These are phyloP conservation scores for Bombylius major DNA, from an alignment of 2,888 invertebrate genomes.

Conservation along the genomic window DNA sequence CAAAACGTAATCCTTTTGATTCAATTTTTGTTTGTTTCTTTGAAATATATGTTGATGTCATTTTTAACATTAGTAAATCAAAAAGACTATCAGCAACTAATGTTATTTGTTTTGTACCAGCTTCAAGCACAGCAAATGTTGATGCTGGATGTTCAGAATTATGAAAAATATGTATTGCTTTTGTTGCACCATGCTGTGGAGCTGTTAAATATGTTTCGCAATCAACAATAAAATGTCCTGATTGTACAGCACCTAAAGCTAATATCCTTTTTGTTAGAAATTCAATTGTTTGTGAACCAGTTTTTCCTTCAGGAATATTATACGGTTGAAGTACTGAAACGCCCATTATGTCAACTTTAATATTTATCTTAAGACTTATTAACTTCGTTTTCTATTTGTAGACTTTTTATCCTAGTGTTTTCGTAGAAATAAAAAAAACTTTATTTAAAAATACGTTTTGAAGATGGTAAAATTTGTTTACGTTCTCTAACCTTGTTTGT, in stretches of 20 bases:
- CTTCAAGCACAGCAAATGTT: constrained; percentile 82
- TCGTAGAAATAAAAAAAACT: too few relatives aligned
- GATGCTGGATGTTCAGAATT: constrained; percentile 93
- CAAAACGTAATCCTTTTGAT: constrained; percentile 76
- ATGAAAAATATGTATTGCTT: constrained; percentile 84
- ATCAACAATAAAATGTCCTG: constrained; percentile 85
- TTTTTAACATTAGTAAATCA: constrained; percentile 80
- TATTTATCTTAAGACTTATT: too few relatives aligned
- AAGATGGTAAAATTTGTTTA: too few relatives aligned
- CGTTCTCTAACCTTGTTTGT: too few relatives aligned
- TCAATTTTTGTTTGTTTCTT: constrained; percentile 81
- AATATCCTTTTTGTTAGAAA: constrained; percentile 70
- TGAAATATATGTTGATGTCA: constrained; percentile 74
- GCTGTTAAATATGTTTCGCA: constrained; percentile 85
- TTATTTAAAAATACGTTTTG: too few relatives aligned
- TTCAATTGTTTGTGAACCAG: constrained; percentile 83
- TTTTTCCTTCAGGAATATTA: constrained; percentile 76
- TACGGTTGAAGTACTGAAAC: constrained; percentile 53
- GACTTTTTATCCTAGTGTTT: too few relatives aligned
- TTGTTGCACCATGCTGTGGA: constrained; percentile 50
- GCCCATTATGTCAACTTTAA: neutral
- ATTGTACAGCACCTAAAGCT: constrained; percentile 73
- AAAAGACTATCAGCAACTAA: constrained; percentile 84
- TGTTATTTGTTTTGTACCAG: constrained; percentile 72
- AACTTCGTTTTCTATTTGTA: too few relatives aligned